phyloP scores from a whole-genome alignment of 2,113 vertebrate species.

The Aphyosemion australe region DNA sequence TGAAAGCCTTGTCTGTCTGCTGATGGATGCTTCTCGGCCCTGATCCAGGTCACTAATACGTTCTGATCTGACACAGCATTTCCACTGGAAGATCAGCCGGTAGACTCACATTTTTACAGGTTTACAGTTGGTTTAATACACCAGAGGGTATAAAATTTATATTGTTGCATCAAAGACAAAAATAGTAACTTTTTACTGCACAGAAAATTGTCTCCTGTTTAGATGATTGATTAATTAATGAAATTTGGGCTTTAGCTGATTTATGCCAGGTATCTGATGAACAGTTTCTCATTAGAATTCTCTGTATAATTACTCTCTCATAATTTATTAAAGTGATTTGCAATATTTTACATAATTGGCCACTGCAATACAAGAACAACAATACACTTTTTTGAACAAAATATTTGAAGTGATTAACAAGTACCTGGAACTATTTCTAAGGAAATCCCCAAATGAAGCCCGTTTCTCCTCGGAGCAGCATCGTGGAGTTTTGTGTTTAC shows the following conservation, averaged over 20 bases:
- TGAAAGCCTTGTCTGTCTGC: constrained; percentile 52
- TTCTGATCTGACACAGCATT: constrained; percentile 7
- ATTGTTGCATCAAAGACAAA: not conserved
- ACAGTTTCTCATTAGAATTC: no score
- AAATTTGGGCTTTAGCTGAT: no score
- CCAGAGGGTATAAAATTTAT: not conserved
- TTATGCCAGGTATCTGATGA: no score
- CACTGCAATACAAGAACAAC: not conserved
- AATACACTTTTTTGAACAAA: not conserved
- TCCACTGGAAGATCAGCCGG: constrained; percentile 4
- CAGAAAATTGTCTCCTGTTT: no score
- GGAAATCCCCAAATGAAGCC: not conserved
- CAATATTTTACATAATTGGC: not conserved
- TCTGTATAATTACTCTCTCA: no score
- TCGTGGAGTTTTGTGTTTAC: constrained; percentile 70
- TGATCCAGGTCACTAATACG: constrained; percentile 41
- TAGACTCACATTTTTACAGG: not conserved
- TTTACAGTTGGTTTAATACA: not conserved
- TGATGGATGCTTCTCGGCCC: constrained; percentile 54
- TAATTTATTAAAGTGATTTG: no score
- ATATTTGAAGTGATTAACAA: not conserved
- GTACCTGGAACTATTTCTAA: not conserved
- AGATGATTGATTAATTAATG: no score
- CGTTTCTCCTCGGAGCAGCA: constrained; percentile 32
- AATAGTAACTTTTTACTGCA: not conserved